Evolutionary conservation across 1,140 invertebrate species (phyloP).

Genomic region (Anadara kagoshimensis): DNA sequence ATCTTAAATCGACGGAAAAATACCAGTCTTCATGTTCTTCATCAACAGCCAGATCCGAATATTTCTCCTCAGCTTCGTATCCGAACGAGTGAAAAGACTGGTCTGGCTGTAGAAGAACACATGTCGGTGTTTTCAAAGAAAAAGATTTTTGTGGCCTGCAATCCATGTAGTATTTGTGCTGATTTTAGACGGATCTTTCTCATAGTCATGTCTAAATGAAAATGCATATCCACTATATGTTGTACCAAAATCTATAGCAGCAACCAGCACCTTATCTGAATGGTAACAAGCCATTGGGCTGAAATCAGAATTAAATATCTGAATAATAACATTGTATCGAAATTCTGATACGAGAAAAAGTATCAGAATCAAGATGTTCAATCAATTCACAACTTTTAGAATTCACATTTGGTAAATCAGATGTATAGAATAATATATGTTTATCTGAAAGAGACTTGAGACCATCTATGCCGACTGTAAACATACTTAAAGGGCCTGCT

Average conservation of each 20-base stretch:
- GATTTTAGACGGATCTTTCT: conserved; percentile 66
- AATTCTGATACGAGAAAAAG: no score
- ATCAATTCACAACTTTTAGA: no score
- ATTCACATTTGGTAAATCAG: no score
- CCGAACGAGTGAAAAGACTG: conserved; percentile 78
- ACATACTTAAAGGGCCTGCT: no score
- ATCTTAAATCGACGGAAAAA: conserved; percentile 80
- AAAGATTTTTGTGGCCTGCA: conserved; percentile 75
- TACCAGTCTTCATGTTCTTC: conserved; percentile 76
- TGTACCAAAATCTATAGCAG: conserved; percentile 79
- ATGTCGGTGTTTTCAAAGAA: conserved; percentile 79
- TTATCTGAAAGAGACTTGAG: no score
- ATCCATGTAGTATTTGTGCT: conserved; percentile 79
- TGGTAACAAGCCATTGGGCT: background rate
- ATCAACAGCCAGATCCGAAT: conserved; percentile 75
- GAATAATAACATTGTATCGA: no score
- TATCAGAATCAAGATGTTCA: no score
- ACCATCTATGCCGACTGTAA: no score
- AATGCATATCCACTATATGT: conserved; percentile 79
- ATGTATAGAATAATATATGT: no score
- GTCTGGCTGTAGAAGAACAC: conserved; percentile 75
- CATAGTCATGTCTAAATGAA: conserved; percentile 75
- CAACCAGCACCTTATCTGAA: conserved; percentile 67
- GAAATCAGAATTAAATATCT: no score
- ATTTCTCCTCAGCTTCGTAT: conserved; percentile 76